Evolutionary conservation across 2,113 vertebrate genomes (phyloP).

Genomic region (Neolamprologus fasciatus): DNA sequence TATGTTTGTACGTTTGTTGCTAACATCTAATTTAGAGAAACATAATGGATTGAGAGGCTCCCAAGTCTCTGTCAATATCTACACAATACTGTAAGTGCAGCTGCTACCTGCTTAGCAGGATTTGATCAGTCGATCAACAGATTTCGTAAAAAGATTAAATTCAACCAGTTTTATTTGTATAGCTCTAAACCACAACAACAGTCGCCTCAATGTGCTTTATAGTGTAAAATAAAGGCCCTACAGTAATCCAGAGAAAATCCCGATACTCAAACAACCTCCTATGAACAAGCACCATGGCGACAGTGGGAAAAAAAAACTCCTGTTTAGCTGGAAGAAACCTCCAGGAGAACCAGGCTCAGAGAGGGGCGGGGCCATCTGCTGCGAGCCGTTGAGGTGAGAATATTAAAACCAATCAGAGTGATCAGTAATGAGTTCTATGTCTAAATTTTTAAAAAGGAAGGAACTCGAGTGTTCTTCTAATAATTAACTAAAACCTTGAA

Average conservation of each 20-base stretch:
- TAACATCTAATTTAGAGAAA: background rate
- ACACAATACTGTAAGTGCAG: background rate
- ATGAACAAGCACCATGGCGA: accelerated
- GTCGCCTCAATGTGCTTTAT: background rate
- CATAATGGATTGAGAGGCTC: background rate
- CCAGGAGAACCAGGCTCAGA: background rate
- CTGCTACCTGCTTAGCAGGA: background rate
- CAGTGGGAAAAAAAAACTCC: accelerated
- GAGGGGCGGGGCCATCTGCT: background rate
- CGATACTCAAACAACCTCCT: background rate
- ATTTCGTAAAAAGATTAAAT: background rate
- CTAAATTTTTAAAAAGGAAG: background rate
- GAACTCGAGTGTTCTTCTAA: background rate
- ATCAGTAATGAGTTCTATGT: background rate
- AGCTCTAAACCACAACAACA: background rate
- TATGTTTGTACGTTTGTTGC: accelerated
- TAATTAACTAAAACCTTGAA: background rate
- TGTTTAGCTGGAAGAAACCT: background rate
- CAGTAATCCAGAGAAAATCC: background rate
- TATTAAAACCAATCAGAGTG: background rate
- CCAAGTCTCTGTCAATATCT: background rate
- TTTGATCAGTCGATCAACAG: background rate
- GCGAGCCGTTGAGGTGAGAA: background rate
- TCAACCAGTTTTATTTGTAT: background rate
- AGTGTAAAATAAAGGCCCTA: background rate